These are phyloP conservation scores for Sciurus carolinensis DNA, from an alignment of 2,797 vertebrate genomes.

Conservation along the genomic window DNA sequence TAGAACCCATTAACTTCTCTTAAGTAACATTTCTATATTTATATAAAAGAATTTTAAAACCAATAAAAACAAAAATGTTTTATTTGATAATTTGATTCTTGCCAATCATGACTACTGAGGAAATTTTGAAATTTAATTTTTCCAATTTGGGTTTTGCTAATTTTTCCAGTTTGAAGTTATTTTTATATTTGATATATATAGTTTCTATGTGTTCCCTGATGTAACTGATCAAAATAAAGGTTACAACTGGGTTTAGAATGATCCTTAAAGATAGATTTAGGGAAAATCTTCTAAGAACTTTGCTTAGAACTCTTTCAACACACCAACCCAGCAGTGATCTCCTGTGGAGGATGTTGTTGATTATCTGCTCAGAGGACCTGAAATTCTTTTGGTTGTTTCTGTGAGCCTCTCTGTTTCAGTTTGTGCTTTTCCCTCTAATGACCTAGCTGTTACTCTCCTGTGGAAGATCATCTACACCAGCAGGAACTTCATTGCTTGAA, in stretches of 20 bases:
- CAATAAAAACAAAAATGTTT: background rate
- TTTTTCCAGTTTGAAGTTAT: background rate
- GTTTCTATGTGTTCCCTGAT: background rate
- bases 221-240: background rate
- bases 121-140: background rate
- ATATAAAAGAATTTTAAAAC: background rate
- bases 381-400: background rate
- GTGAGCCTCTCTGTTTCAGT: background rate
- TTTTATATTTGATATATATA: background rate
- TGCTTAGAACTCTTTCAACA: background rate
- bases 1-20: background rate
- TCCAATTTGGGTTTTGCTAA: background rate
- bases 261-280: background rate
- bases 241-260: too few relatives aligned
- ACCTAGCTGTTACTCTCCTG: too few relatives aligned
- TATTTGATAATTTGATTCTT: background rate
- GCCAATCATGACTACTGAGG: background rate
- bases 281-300: background rate
- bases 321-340: too few relatives aligned
- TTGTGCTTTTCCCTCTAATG: background rate
- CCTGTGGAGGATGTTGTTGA: rapidly evolving
- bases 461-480: rapidly evolving
- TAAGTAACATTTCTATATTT: background rate
- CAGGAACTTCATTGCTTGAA: background rate
- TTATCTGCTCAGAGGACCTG: background rate